phyloP scores from a whole-genome alignment of 2,888 invertebrate genomes.

The Yponomeuta malinellus region DNA sequence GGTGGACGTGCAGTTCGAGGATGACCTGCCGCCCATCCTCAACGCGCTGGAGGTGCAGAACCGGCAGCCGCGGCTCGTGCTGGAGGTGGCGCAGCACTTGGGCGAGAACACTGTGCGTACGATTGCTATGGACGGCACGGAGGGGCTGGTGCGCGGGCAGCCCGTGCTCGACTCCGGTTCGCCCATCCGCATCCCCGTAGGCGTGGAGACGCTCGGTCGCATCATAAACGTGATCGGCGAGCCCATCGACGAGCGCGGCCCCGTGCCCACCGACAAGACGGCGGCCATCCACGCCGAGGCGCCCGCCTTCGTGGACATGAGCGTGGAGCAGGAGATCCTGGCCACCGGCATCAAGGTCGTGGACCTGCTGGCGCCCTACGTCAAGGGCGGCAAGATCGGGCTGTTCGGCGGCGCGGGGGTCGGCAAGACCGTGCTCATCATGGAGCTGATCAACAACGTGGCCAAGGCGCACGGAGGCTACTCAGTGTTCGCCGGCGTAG shows the following conservation, averaged over 20 bases:
- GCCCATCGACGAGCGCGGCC: conserved; percentile 89
- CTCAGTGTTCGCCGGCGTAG: conserved; percentile 97
- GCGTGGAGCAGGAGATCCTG: conserved; percentile 93
- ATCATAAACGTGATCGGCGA: conserved; percentile 96
- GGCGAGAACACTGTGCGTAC: conserved; percentile 89
- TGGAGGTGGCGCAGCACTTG: conserved; percentile 93
- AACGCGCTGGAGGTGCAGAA: conserved; percentile 91
- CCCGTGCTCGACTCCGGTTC: conserved; percentile 87
- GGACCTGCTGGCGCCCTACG: conserved; percentile 93
- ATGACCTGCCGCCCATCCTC: conserved; percentile 91
- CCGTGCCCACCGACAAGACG: conserved; percentile 86
- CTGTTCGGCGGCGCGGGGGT: conserved; percentile 96
- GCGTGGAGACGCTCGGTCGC: conserved; percentile 91
- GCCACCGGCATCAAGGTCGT: conserved; percentile 92
- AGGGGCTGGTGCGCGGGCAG: conserved; percentile 92
- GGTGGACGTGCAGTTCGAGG: conserved; percentile 96
- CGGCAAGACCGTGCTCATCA: conserved; percentile 95
- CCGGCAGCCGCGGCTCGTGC: conserved; percentile 83
- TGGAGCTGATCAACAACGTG: conserved; percentile 97
- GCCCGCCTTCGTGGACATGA: conserved; percentile 96
- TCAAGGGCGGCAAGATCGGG: conserved; percentile 94
- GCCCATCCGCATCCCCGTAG: conserved; percentile 95
- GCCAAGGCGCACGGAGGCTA: conserved; percentile 97
- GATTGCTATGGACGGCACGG: conserved; percentile 96
- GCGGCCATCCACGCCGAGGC: conserved; percentile 94